Conservation (phyloP, 2,113 vertebrate genomes). For the Pitta sordida region DNA sequence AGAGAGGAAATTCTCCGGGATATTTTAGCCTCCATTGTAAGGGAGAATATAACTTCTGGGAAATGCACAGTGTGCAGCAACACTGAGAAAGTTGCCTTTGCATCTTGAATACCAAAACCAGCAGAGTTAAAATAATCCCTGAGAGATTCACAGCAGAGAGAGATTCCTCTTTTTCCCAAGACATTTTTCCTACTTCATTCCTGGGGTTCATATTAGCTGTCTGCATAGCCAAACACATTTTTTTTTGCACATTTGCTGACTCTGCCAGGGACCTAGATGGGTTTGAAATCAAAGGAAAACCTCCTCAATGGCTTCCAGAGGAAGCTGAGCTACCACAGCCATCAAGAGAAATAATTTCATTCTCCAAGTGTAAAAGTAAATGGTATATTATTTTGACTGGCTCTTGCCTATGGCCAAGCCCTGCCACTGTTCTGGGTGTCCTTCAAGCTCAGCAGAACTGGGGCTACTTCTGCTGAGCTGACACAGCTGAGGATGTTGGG, state of each 20-base stretch:
- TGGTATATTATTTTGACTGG: background rate
- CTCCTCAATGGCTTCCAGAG: background rate
- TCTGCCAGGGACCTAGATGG: background rate
- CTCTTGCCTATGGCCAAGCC: background rate
- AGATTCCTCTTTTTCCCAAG: background rate
- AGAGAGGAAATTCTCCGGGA: background rate
- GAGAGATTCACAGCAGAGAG: background rate
- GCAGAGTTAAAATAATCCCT: background rate
- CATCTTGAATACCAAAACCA: background rate
- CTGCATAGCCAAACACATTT: background rate
- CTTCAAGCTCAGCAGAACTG: background rate
- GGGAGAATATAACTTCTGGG: slow-evolving; percentile 4
- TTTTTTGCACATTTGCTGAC: background rate
- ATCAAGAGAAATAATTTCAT: background rate
- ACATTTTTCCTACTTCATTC: background rate
- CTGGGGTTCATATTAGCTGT: background rate
- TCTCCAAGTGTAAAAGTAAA: background rate
- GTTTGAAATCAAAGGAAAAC: background rate
- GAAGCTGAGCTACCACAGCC: background rate
- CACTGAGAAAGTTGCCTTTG: background rate
- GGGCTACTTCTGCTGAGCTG: background rate
- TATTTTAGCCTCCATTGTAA: background rate
- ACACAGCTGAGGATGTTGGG: rapidly evolving
- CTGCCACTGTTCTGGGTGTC: background rate
- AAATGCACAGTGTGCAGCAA: background rate